These are phyloP conservation scores for Halocynthia roretzi DNA, from an alignment of 23 tunicate species.

Conservation along the genomic window DNA sequence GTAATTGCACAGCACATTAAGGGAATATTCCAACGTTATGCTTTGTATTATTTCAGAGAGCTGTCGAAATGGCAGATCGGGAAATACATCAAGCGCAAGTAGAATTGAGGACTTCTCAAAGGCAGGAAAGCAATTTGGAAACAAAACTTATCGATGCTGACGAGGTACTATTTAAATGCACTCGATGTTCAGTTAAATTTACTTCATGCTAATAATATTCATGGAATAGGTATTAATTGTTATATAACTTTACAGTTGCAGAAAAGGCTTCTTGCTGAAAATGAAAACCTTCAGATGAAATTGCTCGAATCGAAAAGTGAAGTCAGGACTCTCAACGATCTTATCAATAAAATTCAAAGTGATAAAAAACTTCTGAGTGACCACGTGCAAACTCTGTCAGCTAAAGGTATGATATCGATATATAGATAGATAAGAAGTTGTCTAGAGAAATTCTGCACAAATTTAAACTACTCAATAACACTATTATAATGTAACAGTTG, in stretches of 20 bases:
- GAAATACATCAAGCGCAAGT: slow-evolving; percentile 81
- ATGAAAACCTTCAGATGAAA: slow-evolving; percentile 47
- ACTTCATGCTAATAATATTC: not conserved
- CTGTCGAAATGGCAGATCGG: slow-evolving; percentile 80
- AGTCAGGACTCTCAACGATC: slow-evolving; percentile 44
- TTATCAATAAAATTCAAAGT: slow-evolving; percentile 72
- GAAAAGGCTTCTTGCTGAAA: slow-evolving; percentile 52
- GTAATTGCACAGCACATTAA: not conserved
- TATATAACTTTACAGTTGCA: slow-evolving; percentile 25
- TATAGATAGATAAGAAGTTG: too few species aligned
- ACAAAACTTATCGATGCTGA: slow-evolving; percentile 51
- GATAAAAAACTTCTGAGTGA: slow-evolving; percentile 75
- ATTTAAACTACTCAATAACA: too few species aligned
- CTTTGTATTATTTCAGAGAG: slow-evolving; percentile 34
- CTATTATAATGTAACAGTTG: too few species aligned
- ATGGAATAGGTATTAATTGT: not conserved
- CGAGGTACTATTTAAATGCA: not conserved
- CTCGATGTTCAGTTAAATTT: not conserved
- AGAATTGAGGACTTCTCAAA: slow-evolving; percentile 60
- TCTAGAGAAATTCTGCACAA: too few species aligned
- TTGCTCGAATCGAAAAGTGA: slow-evolving; percentile 39
- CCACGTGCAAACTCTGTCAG: slow-evolving; percentile 44
- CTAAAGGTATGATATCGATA: slow-evolving; percentile 24
- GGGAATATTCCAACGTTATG: not conserved
- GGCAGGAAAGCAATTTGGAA: slow-evolving; percentile 53